Evolutionary conservation across 2,113 vertebrate genomes (phyloP), one percentile per base, ranked within the genome.

Genomic region (Tragelaphus buxtoni): DNA sequence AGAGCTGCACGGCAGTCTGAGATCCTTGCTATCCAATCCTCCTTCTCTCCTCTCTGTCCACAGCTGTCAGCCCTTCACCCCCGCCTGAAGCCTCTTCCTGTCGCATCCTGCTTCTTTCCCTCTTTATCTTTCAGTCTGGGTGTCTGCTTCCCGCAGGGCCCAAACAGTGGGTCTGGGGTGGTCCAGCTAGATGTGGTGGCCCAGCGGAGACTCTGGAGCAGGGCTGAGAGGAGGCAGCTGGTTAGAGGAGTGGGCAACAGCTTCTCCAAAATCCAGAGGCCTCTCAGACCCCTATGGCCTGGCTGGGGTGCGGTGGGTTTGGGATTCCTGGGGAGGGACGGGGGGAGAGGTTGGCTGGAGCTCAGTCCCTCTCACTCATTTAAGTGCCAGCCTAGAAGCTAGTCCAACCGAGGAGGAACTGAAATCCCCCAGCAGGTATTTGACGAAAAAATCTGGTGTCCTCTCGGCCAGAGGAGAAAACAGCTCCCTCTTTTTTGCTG

Each of bases 231-330:
- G 49, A 55, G 17, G 39, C 32, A 16, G n/a, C 58, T 55, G 3
- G 8, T 18, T 4, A 24, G 11, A 32, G 30, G 55, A 10, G 2
- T 47, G 32, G 60, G 9, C 4, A 51, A 72, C 1, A 0, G 35
- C 45, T 26, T 72, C 87, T 76, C 56, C 20, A 53, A 53, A 72
- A 83, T 45, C 63, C 9, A 26, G 5, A 18, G 1, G 11, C n/a
- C n/a, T 76, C 49, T 2, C 0, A 12, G 35, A 7, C 9, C 20
- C 30, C 55, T 4, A 0, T 5, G 47, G 72, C 42, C n/a, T 30
- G 63, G 83, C 65, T 69, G 61, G 24, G n/a, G 28, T 7, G 35
- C 60, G 9, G 4, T 63, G 47, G 45, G 60, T 42, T 69, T 51
- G 16, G n/a, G 77, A 55, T n/a, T 56, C 55, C 49, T 3, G 12